A percentile compares a stretch with the other conserved stretches of the same genome.
Conservation (phyloP, 2,797 vertebrate genomes). For the Acridotheres tristis region DNA sequence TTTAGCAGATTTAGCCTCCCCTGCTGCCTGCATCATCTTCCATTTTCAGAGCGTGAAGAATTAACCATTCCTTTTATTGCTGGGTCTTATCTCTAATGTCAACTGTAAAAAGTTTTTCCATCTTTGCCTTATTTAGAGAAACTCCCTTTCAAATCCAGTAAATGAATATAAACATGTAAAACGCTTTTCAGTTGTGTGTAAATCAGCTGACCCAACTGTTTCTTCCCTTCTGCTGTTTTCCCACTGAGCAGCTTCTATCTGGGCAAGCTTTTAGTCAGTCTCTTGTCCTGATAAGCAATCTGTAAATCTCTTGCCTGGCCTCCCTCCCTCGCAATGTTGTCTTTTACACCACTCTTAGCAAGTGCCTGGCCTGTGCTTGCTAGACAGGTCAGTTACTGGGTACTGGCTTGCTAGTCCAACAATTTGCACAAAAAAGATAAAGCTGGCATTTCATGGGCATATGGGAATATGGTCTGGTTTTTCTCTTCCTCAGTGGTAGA, state of each 20-base stretch:
- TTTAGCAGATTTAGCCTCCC: background rate
- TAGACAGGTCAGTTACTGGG: background rate
- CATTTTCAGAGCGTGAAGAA: background rate
- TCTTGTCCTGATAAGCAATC: background rate
- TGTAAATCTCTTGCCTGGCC: background rate
- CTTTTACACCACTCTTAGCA: background rate
- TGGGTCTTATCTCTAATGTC: background rate
- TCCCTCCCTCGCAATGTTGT: background rate
- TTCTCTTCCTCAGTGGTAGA: background rate
- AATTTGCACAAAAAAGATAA: background rate
- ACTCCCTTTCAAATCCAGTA: background rate
- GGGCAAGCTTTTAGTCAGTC: background rate
- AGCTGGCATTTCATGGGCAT: background rate
- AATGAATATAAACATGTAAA: background rate
- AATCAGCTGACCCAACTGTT: background rate
- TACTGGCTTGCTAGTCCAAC: background rate
- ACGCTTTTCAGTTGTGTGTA: background rate
- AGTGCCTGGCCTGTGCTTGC: background rate
- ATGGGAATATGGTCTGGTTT: background rate
- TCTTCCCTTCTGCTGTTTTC: background rate
- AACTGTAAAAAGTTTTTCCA: background rate
- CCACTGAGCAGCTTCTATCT: background rate
- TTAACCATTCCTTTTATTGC: background rate
- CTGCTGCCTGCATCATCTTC: background rate
- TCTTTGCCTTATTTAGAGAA: background rate